Evolutionary conservation across 2,797 vertebrate genomes (phyloP).

Genomic region (Sebastes iracundus): DNA sequence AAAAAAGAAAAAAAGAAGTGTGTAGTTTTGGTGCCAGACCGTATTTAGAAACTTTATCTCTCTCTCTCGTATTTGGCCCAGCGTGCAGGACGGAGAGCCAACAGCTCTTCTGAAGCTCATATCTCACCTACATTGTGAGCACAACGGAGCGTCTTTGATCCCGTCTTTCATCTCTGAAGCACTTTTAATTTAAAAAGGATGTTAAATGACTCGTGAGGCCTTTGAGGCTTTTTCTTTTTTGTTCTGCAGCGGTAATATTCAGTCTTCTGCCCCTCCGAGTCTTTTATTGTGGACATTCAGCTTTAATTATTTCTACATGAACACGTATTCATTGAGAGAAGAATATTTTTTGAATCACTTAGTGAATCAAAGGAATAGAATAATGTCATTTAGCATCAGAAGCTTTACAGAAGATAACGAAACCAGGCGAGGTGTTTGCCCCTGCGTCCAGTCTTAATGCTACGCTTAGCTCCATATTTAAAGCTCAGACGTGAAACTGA

Average conservation of each 20-base stretch:
- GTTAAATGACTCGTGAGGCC: conserved; percentile 14
- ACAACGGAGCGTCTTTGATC: conserved; percentile 2
- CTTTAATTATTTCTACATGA: not conserved
- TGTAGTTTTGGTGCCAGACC: not conserved
- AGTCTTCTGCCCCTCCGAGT: not conserved
- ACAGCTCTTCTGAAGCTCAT: not conserved
- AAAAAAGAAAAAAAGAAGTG: too few relatives aligned
- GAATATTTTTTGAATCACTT: not conserved
- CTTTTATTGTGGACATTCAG: not conserved
- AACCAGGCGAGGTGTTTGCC: too few relatives aligned
- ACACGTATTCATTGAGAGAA: not conserved
- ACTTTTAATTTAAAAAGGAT: not conserved
- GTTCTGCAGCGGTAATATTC: not conserved
- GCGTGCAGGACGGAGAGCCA: not conserved
- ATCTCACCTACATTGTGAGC: not conserved
- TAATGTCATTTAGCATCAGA: not conserved
- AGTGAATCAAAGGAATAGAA: not conserved
- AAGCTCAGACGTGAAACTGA: too few relatives aligned
- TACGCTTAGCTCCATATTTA: too few relatives aligned
- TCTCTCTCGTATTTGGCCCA: not conserved
- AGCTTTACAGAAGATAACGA: not conserved
- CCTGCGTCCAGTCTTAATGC: too few relatives aligned
- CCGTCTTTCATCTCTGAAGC: conserved; percentile 5
- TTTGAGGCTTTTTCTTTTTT: conserved; percentile 26
- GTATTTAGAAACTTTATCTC: not conserved